A percentile compares a stretch with the other conserved stretches of the same genome.
phyloP scores from a whole-genome alignment of 2,888 invertebrate genomes.

The Chaitophorus viminalis region DNA sequence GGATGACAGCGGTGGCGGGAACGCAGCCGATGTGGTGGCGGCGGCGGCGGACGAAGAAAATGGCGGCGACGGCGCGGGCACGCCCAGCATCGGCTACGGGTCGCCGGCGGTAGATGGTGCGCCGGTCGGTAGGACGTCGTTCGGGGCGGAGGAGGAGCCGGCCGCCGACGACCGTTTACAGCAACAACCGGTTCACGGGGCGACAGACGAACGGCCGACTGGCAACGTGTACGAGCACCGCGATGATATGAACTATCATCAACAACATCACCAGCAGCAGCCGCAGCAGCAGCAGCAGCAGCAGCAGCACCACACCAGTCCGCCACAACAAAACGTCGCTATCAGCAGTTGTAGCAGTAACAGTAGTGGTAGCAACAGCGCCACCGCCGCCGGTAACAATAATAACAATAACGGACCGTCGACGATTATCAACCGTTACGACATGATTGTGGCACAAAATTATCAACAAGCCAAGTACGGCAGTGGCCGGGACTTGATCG shows the following conservation, averaged over 20 bases:
- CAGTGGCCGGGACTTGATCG: slow-evolving; percentile 32
- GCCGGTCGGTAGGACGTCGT: slow-evolving; percentile 55
- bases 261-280: slow-evolving; percentile 22
- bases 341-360: background rate
- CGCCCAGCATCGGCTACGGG: slow-evolving; percentile 59
- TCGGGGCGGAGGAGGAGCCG: slow-evolving; percentile 33
- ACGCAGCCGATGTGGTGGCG: background rate
- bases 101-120: slow-evolving; percentile 60
- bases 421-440: slow-evolving; percentile 25
- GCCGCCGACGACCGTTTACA: slow-evolving; percentile 32
- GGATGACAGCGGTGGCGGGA: background rate
- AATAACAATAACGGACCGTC: background rate
- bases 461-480: slow-evolving; percentile 50
- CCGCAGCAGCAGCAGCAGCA: slow-evolving; percentile 37
- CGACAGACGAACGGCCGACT: slow-evolving; percentile 59
- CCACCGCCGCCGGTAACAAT: background rate
- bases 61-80: slow-evolving; percentile 49
- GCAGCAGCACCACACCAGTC: slow-evolving; percentile 27
- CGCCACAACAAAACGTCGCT: slow-evolving; percentile 25
- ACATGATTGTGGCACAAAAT: slow-evolving; percentile 49
- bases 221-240: slow-evolving; percentile 57
- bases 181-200: slow-evolving; percentile 50
- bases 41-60: slow-evolving; percentile 29
- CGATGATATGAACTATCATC: slow-evolving; percentile 58
- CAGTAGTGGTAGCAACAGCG: background rate